A percentile compares a stretch with the other conserved stretches of the same genome.
Evolutionary conservation across 2,113 vertebrate genomes (phyloP).

Genomic region (Acrocephalus kingi): DNA sequence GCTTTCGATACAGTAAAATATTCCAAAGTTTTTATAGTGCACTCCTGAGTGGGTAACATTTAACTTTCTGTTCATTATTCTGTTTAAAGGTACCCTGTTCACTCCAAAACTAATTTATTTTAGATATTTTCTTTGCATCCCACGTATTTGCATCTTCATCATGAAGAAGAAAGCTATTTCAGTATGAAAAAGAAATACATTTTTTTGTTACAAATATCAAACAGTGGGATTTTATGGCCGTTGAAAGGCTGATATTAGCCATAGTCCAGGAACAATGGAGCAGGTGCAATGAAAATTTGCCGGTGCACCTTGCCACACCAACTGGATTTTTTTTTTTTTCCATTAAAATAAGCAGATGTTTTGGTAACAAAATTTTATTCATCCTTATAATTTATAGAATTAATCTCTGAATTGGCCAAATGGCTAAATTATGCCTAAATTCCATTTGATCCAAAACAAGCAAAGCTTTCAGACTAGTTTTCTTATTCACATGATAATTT

Average conservation of each 20-base stretch:
- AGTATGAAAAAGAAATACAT: not conserved
- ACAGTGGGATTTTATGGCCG: not conserved
- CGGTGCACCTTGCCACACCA: not conserved
- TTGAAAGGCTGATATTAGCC: not conserved
- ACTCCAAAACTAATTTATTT: not conserved
- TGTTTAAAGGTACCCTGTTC: not conserved
- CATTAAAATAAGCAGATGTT: not conserved
- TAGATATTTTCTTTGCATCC: not conserved
- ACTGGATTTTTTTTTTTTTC: not conserved
- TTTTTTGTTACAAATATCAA: not conserved
- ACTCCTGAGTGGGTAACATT: not conserved
- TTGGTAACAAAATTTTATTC: not conserved
- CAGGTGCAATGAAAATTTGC: slow-evolving; percentile 20
- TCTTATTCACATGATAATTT: not conserved
- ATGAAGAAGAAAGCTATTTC: not conserved
- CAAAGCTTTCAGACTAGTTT: not conserved
- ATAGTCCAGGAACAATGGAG: not conserved
- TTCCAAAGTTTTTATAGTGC: not conserved
- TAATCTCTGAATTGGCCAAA: not conserved
- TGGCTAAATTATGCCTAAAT: slow-evolving; percentile 4
- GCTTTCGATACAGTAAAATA: not conserved
- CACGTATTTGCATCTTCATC: not conserved
- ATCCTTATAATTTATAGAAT: not conserved
- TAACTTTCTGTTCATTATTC: not conserved
- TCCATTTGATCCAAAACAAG: not conserved